phyloP scores from a whole-genome alignment of 2,797 vertebrate species.

The Sebastes variabilis region DNA sequence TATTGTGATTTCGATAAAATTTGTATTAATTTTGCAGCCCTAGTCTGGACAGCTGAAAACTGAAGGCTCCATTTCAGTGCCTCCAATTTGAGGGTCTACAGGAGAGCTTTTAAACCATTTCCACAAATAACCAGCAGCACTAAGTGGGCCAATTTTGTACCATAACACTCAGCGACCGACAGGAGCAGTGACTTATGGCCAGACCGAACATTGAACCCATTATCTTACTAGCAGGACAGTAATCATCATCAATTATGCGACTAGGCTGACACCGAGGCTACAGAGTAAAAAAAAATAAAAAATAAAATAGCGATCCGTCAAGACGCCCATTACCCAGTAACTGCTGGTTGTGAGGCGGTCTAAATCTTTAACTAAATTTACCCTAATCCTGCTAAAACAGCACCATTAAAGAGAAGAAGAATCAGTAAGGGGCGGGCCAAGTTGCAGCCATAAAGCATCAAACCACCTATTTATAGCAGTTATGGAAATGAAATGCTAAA shows the following conservation, averaged over 20 bases:
- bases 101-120: slow-evolving; percentile 6
- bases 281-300: background rate
- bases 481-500: slow-evolving; percentile 43
- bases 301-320: background rate
- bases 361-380: background rate
- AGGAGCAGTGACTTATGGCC: background rate
- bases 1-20: no score
- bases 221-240: slow-evolving; percentile 1
- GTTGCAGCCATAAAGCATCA: background rate
- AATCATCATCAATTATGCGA: slow-evolving; percentile 9
- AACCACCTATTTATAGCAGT: background rate
- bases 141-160: slow-evolving; percentile 20
- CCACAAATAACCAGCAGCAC: slow-evolving; percentile 8
- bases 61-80: background rate
- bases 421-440: background rate
- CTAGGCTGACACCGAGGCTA: background rate
- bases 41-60: background rate
- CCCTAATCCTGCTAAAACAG: background rate
- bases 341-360: background rate
- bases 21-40: no score
- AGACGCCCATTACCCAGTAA: background rate
- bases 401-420: background rate
- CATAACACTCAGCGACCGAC: slow-evolving; percentile 1
- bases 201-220: slow-evolving; percentile 11
- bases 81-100: slow-evolving; percentile 1